These are phyloP conservation scores for Pseudomyrmex pallidus DNA, from an alignment of 1,140 invertebrate species.

Conservation along the genomic window DNA sequence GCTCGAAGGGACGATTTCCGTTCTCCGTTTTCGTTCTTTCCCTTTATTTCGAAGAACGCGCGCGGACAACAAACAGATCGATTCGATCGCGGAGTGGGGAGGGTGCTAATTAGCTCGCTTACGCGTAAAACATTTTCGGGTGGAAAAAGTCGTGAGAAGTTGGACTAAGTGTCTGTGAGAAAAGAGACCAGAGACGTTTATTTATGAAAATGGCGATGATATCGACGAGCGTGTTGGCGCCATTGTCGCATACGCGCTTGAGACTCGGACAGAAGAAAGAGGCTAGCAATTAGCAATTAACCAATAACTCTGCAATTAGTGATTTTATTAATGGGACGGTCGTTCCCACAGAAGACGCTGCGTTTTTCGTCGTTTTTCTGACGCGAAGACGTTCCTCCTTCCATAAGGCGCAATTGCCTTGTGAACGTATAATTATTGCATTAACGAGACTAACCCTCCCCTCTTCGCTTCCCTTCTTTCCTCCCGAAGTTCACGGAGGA, in stretches of 20 bases:
- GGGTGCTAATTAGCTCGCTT: conserved; percentile 60
- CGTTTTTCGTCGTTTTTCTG: conserved; percentile 69
- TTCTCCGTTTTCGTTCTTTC: conserved; percentile 46
- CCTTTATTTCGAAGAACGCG: conserved; percentile 1
- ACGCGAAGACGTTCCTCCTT: conserved; percentile 49
- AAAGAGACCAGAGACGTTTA: conserved; percentile 23
- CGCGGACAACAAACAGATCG: conserved; percentile 5
- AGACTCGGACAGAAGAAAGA: conserved; percentile 48
- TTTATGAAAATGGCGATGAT: conserved; percentile 69
- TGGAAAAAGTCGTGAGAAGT: neutral
- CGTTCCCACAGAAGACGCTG: conserved; percentile 77
- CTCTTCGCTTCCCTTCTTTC: neutral
- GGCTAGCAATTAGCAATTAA: conserved; percentile 83
- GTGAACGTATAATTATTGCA: conserved; percentile 69
- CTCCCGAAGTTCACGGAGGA: neutral
- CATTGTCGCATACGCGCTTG: conserved; percentile 63
- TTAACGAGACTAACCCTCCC: conserved; percentile 31
- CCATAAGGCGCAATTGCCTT: conserved; percentile 60
- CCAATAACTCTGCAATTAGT: conserved; percentile 82
- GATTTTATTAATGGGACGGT: conserved; percentile 79
- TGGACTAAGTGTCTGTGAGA: conserved; percentile 17
- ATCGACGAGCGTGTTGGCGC: conserved; percentile 72
- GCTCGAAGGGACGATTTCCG: conserved; percentile 62
- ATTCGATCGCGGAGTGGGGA: conserved; percentile 40
- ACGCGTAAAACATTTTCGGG: conserved; percentile 45